Conservation (phyloP, 2,888 invertebrate species). For the Ectropis crepuscularia region DNA sequence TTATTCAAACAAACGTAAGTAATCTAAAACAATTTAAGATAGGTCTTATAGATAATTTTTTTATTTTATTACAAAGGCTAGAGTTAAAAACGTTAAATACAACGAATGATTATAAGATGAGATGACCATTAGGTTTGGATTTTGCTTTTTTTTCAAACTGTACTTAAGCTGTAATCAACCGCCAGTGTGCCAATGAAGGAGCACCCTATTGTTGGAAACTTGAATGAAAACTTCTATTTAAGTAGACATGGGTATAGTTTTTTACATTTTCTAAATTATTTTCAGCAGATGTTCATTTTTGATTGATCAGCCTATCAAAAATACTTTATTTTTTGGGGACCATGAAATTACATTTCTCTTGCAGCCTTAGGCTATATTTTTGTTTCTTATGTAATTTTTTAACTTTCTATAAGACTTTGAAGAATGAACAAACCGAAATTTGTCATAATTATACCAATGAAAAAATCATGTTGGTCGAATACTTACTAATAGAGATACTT, state of each 20-base stretch:
- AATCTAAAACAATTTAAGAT: no score
- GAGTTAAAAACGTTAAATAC: no score
- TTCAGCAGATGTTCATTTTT: conserved; percentile 80
- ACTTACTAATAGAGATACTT: no score
- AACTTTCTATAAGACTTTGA: not conserved
- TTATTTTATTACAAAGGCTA: no score
- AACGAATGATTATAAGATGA: not conserved
- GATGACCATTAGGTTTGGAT: not conserved
- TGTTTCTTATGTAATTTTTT: conserved; percentile 3
- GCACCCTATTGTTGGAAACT: conserved; percentile 79
- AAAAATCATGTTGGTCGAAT: no score
- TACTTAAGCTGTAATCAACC: conserved; percentile 77
- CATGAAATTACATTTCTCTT: conserved; percentile 74
- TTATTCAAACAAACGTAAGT: no score
- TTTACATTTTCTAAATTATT: conserved; percentile 76
- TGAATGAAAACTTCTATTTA: conserved; percentile 84
- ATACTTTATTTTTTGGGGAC: conserved; percentile 64
- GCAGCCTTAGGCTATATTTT: conserved; percentile 28
- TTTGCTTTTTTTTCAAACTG: conserved; percentile 55
- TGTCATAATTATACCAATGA: no score
- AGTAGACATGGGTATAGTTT: conserved; percentile 74
- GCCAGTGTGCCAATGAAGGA: conserved; percentile 83
- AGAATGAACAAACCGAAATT: no score
- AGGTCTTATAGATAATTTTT: no score
- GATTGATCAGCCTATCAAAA: conserved; percentile 75